phyloP scores from a whole-genome alignment of 1,140 invertebrate genomes.

The Drosophila mojavensis region DNA sequence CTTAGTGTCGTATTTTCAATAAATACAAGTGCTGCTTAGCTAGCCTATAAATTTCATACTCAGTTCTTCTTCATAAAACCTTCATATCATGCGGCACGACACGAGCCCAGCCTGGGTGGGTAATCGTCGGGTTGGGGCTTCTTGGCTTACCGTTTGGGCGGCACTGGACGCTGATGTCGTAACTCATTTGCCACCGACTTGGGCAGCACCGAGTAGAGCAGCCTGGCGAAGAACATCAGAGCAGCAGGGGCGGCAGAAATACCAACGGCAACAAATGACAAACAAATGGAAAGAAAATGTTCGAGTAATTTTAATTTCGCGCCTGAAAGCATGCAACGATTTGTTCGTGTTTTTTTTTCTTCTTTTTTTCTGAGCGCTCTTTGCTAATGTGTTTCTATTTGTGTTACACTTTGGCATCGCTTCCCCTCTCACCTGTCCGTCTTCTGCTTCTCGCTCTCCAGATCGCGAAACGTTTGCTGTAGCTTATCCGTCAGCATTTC shows the following conservation, averaged over 20 bases:
- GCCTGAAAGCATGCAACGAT: constrained; percentile 70
- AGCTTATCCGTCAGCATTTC: constrained; percentile 98
- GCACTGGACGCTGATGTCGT: constrained; percentile 94
- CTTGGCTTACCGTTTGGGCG: constrained; percentile 87
- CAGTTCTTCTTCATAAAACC: too few species aligned
- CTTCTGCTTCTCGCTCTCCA: constrained; percentile 98
- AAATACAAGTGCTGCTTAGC: too few species aligned
- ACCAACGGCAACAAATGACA: constrained; percentile 13
- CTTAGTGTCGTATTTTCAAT: too few species aligned
- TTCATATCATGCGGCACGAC: neutral
- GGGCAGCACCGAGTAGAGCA: constrained; percentile 97
- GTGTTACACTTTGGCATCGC: constrained; percentile 28
- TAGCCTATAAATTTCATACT: too few species aligned
- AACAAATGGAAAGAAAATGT: constrained; percentile 58
- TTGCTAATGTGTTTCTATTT: constrained; percentile 53
- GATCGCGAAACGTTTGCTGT: constrained; percentile 96
- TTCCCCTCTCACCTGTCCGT: constrained; percentile 92
- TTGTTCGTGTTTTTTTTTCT: constrained; percentile 6
- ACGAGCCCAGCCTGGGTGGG: neutral
- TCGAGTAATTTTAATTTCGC: constrained; percentile 78
- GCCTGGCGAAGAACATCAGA: constrained; percentile 84
- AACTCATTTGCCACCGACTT: constrained; percentile 96
- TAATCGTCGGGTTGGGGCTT: neutral
- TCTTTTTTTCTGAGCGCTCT: constrained; percentile 6
- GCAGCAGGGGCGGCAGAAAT: neutral